A percentile compares a stretch with the other conserved stretches of the same genome.
Evolutionary conservation across 2,113 vertebrate species (phyloP).

Genomic region (Chamaetylas fuelleborni): DNA sequence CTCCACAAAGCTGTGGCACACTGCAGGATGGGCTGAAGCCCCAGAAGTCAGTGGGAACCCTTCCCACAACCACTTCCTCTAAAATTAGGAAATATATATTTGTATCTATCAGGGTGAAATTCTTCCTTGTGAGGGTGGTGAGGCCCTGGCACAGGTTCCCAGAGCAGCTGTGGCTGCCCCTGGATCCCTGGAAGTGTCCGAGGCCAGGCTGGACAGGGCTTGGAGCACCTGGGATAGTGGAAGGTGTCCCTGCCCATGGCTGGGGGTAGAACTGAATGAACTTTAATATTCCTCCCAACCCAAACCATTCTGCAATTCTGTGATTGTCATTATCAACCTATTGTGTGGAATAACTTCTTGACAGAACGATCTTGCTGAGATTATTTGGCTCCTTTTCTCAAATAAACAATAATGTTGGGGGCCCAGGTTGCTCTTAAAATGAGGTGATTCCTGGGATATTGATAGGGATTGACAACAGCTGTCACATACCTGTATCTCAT

Average conservation of each 20-base stretch:
- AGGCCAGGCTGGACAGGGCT: not conserved
- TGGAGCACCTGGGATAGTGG: not conserved
- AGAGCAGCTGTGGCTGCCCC: not conserved
- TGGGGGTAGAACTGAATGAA: fast-evolving
- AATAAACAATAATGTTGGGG: fast-evolving
- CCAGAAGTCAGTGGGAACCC: not conserved
- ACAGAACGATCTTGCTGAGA: not conserved
- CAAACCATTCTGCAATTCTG: not conserved
- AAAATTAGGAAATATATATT: not conserved
- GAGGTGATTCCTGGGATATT: not conserved
- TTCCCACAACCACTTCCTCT: not conserved
- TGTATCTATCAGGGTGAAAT: not conserved
- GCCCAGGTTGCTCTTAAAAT: not conserved
- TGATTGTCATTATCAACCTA: not conserved
- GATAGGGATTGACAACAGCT: not conserved
- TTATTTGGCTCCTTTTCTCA: not conserved
- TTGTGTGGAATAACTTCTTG: fast-evolving
- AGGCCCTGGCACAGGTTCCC: not conserved
- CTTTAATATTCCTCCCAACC: not conserved
- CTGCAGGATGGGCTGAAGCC: not conserved
- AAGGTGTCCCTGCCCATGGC: not conserved
- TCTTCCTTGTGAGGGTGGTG: fast-evolving
- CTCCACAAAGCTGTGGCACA: not conserved
- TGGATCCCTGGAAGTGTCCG: not conserved
- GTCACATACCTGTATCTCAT: not conserved